Conservation (phyloP, 2,888 invertebrate genomes). For the Melieria picta region DNA sequence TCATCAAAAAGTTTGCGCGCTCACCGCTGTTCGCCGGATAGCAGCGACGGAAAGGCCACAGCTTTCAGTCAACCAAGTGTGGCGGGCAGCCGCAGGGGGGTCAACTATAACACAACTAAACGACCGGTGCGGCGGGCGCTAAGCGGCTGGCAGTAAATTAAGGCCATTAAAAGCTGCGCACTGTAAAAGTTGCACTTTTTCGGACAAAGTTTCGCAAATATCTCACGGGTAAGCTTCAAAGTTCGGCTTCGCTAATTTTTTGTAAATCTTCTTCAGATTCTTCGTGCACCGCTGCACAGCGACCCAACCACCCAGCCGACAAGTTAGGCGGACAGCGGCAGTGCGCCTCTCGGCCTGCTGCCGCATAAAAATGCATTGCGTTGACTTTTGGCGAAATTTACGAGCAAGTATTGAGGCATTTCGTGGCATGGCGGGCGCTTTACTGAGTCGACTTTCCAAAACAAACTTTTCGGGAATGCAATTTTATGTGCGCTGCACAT, state of each 20-base stretch:
- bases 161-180: constrained; percentile 29
- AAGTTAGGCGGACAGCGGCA: no score
- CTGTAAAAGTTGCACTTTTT: constrained; percentile 10
- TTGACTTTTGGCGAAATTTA: constrained; percentile 36
- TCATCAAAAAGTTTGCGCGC: neutral
- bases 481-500: constrained; percentile 19
- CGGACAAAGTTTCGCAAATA: constrained; percentile 11
- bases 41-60: neutral
- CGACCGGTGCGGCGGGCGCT: no score
- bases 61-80: neutral
- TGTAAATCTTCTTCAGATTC: constrained; percentile 20
- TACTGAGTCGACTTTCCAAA: constrained; percentile 28
- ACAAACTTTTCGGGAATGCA: constrained; percentile 31
- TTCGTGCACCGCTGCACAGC: neutral
- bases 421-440: constrained; percentile 5
- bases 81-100: no score
- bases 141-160: constrained; percentile 24
- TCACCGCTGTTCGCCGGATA: neutral
- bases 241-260: constrained; percentile 31
- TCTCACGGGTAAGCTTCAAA: constrained; percentile 23
- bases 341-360: no score
- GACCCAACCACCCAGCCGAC: no score
- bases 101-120: no score
- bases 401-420: constrained; percentile 36
- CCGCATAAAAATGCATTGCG: constrained; percentile 5